phyloP scores from a whole-genome alignment of 2,113 vertebrate genomes.

The Penelope pileata region DNA sequence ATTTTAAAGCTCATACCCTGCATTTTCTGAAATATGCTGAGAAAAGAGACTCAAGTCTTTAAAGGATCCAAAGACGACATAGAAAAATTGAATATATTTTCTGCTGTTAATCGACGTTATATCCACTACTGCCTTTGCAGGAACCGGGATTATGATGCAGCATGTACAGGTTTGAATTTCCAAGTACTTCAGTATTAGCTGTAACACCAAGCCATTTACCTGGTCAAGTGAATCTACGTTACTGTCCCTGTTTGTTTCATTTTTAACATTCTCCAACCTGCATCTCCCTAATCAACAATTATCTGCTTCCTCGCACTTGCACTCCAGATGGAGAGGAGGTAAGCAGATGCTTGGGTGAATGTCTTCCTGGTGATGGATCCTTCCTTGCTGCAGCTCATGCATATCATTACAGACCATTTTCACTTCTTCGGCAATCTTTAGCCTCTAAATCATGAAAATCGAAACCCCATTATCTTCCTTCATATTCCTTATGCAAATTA shows the following conservation, averaged over 20 bases:
- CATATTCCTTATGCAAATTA: background rate
- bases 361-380: background rate
- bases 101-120: background rate
- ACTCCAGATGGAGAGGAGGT: slow-evolving; percentile 59
- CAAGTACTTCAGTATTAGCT: background rate
- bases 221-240: background rate
- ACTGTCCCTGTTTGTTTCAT: background rate
- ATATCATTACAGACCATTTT: slow-evolving; percentile 21
- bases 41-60: background rate
- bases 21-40: background rate
- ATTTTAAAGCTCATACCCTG: background rate
- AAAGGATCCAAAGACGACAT: background rate
- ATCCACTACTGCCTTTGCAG: too few relatives aligned
- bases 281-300: slow-evolving; percentile 37
- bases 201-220: background rate
- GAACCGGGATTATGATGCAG: background rate
- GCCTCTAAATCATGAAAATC: slow-evolving; percentile 33
- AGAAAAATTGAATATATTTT: background rate
- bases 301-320: slow-evolving; percentile 51
- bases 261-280: slow-evolving; percentile 34
- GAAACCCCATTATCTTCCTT: background rate
- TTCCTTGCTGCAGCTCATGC: slow-evolving; percentile 15
- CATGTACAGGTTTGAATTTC: background rate
- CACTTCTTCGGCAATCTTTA: slow-evolving; percentile 53
- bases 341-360: slow-evolving; percentile 61